phyloP scores from a whole-genome alignment of 2,113 vertebrate genomes.

The Cyanoramphus novaezelandiae region DNA sequence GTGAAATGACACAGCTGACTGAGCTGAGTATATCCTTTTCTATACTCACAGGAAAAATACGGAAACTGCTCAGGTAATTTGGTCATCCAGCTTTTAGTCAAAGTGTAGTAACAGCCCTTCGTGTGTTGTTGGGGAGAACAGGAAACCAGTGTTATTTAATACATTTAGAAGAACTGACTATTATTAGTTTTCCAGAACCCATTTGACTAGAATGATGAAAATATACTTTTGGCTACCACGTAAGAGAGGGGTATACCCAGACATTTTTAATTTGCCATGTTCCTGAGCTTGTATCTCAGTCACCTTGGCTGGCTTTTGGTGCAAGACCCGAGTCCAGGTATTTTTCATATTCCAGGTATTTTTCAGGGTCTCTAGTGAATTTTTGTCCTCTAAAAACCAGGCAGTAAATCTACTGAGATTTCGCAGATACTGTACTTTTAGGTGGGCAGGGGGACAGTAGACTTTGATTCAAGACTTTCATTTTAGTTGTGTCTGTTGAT shows the following conservation, averaged over 20 bases:
- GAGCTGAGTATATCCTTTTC: slow-evolving; percentile 91
- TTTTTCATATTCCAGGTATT: neutral
- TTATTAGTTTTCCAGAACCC: neutral
- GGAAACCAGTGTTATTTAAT: neutral
- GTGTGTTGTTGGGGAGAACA: neutral
- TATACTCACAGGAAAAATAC: slow-evolving; percentile 86
- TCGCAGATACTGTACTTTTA: neutral
- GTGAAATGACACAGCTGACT: slow-evolving; percentile 77
- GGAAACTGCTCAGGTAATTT: slow-evolving; percentile 84
- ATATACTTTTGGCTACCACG: neutral
- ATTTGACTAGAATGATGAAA: neutral
- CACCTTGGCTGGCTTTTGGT: neutral
- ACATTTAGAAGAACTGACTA: neutral
- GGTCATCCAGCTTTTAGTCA: neutral
- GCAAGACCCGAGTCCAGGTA: neutral
- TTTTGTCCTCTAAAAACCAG: neutral
- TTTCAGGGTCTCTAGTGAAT: neutral
- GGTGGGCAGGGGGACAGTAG: neutral
- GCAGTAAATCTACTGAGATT: neutral
- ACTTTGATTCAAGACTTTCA: neutral
- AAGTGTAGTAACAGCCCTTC: neutral
- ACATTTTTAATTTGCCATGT: neutral
- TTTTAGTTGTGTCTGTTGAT: neutral
- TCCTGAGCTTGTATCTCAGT: neutral
- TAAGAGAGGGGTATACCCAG: neutral